A percentile compares a stretch with the other conserved stretches of the same genome.
Evolutionary conservation across 1,140 invertebrate species (phyloP).

Genomic region (Drosophila busckii): DNA sequence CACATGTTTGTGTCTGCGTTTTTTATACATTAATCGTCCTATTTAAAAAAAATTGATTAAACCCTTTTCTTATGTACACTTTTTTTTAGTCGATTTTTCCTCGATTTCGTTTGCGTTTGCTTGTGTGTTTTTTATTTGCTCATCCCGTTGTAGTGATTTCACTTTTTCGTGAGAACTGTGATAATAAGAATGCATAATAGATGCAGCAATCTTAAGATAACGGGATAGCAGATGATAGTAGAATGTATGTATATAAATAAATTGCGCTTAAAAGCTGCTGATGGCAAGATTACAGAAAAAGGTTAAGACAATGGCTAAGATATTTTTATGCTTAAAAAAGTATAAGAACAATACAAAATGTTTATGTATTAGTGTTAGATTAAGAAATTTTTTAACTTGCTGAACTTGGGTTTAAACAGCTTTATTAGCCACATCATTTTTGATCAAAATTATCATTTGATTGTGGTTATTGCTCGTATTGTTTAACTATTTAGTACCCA

Average conservation of each 20-base stretch:
- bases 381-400: too few species aligned
- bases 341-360: too few species aligned
- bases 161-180: conserved; percentile 70
- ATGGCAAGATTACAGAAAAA: too few species aligned
- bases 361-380: too few species aligned
- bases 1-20: conserved; percentile 62
- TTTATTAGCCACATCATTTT: too few species aligned
- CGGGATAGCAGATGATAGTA: too few species aligned
- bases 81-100: conserved; percentile 67
- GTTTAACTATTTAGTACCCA: neutral
- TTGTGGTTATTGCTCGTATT: conserved; percentile 29
- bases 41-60: conserved; percentile 71
- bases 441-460: neutral
- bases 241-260: too few species aligned
- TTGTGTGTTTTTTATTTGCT: conserved; percentile 43
- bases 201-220: too few species aligned
- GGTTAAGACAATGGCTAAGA: too few species aligned
- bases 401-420: too few species aligned
- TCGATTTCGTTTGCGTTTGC: conserved; percentile 49
- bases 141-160: conserved; percentile 66
- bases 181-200: neutral
- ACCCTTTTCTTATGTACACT: conserved; percentile 55
- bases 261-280: too few species aligned
- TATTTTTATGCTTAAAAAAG: too few species aligned
- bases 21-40: conserved; percentile 68